phyloP scores from a whole-genome alignment of 1,140 invertebrate genomes.

The Saxidomus purpurata region DNA sequence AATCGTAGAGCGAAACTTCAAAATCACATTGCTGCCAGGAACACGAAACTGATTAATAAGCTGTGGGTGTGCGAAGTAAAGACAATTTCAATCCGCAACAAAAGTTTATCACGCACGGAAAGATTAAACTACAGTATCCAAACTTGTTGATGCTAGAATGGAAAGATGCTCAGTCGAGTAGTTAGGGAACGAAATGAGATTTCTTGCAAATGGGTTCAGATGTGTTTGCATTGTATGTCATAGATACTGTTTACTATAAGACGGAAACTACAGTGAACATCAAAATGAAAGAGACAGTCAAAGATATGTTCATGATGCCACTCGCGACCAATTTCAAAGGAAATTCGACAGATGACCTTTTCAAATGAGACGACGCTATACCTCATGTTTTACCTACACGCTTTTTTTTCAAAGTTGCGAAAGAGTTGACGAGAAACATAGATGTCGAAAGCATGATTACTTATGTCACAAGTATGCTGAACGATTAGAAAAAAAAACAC shows the following conservation, averaged over 20 bases:
- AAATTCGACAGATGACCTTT: background rate
- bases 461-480: background rate
- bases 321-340: background rate
- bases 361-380: conserved; percentile 6
- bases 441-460: background rate
- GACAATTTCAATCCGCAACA: conserved; percentile 26
- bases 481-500: background rate
- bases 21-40: conserved; percentile 16
- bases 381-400: background rate
- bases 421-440: background rate
- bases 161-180: background rate
- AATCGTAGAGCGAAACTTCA: background rate
- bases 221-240: background rate
- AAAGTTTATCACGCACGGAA: conserved; percentile 9
- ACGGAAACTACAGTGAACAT: background rate
- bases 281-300: conserved; percentile 10
- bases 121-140: background rate
- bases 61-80: background rate
- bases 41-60: background rate
- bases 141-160: conserved; percentile 2
- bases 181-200: background rate
- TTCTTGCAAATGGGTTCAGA: conserved; percentile 16
- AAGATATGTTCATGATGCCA: conserved; percentile 18
- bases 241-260: conserved; percentile 18
- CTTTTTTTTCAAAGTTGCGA: conserved; percentile 22